phyloP scores from a whole-genome alignment of 1,140 invertebrate species.

The Microplitis mediator region DNA sequence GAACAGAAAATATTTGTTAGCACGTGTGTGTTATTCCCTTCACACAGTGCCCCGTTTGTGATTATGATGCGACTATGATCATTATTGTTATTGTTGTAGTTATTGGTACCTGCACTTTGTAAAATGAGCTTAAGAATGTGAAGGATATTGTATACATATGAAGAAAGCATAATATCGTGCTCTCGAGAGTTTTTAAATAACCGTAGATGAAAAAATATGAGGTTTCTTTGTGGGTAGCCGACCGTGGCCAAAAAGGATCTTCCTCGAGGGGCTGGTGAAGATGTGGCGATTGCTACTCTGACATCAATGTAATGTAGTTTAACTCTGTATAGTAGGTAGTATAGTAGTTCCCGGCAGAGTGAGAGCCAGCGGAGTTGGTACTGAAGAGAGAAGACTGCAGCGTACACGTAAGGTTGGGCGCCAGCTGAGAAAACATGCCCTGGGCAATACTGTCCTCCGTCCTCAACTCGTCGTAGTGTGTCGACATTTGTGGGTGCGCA shows the following conservation, averaged over 20 bases:
- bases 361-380: conserved; percentile 14
- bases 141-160: background rate
- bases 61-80: no score
- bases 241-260: conserved; percentile 59
- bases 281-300: background rate
- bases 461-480: background rate
- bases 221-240: conserved; percentile 59
- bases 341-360: background rate
- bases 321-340: conserved; percentile 13
- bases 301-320: conserved; percentile 11
- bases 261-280: conserved; percentile 27
- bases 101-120: no score
- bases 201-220: conserved; percentile 39
- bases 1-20: no score
- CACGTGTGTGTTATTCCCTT: no score
- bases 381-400: background rate
- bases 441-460: conserved; percentile 42
- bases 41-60: no score
- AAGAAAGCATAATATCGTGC: background rate
- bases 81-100: no score
- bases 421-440: conserved; percentile 60
- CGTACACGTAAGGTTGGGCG: conserved; percentile 30
- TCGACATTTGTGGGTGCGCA: background rate
- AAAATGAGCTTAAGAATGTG: background rate
- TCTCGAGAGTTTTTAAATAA: conserved; percentile 23